Percentiles rank a stretch among this genome's conserved stretches.
phyloP scores from a whole-genome alignment of 1,140 invertebrate genomes.

The Lepidostoma basale region DNA sequence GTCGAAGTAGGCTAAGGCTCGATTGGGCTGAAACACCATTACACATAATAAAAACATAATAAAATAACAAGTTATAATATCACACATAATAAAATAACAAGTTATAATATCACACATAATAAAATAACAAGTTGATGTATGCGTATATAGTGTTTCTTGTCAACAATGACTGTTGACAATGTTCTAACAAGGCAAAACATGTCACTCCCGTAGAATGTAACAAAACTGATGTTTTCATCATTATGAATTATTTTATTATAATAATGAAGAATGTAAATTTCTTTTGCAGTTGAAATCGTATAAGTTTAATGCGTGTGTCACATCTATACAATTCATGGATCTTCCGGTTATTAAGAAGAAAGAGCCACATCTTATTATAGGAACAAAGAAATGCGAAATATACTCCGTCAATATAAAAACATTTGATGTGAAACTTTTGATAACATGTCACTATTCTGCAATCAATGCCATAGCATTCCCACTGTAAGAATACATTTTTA shows the following conservation, averaged over 20 bases:
- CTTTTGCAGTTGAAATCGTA: slow-evolving; percentile 62
- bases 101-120: too few species aligned
- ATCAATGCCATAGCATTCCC: slow-evolving; percentile 87
- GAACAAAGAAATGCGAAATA: slow-evolving; percentile 81
- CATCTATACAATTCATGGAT: slow-evolving; percentile 67
- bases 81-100: too few species aligned
- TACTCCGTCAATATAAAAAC: slow-evolving; percentile 76
- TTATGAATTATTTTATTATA: neutral
- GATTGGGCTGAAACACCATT: too few species aligned
- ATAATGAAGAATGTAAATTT: slow-evolving; percentile 29
- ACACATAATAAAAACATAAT: too few species aligned
- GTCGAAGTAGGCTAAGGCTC: too few species aligned
- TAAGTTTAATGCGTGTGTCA: slow-evolving; percentile 67
- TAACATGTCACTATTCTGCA: slow-evolving; percentile 80
- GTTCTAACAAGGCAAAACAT: too few species aligned
- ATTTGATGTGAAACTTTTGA: slow-evolving; percentile 72
- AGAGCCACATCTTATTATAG: slow-evolving; percentile 67
- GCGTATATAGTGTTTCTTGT: too few species aligned
- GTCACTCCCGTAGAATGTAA: too few species aligned
- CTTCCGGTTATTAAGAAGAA: slow-evolving; percentile 45
- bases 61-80: too few species aligned
- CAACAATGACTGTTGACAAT: too few species aligned
- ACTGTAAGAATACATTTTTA: slow-evolving; percentile 64
- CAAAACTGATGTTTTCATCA: neutral
- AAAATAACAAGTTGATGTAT: too few species aligned